Evolutionary conservation across 2,888 invertebrate species (phyloP), one percentile per base, ranked within the genome.

Genomic region (Baccha elongata): DNA sequence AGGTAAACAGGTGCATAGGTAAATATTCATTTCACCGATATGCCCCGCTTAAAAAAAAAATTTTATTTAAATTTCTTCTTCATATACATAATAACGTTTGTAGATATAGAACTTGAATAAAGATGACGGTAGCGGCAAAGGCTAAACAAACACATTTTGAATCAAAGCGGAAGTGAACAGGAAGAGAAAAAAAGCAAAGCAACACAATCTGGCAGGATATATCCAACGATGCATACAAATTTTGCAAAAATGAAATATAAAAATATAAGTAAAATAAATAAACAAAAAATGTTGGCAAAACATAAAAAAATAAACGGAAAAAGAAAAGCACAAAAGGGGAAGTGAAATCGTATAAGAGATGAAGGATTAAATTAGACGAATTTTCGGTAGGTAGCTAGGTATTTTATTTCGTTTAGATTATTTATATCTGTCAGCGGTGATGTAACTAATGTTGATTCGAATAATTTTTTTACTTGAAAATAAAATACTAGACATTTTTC

Each of bases 341-440:
- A 35, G 5, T 23, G n/a, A 21, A 60, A 35, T 11, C 21, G 19
- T 23, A n/a, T n/a, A 29, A 21, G 65, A 72, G 78, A 58, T 72
- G 72, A 78, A 78, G 58, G 78, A 78, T 72, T 78, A 72, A 78
- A 78, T 78, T 78, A 78, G 76, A 58, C 58, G 37, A 32, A 42
- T 69, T 48, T 37, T 35, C 48, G 44, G 44, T 37, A 15, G 40
- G 40, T n/a, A 46, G 13, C n/a, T n/a, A 11, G n/a, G 15, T 8
- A 48, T 37, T 46, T 46, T 46, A 46, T 60, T 55, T 35, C 10
- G 1, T 13, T 52, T 17, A 21, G 17, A 17, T 10, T 50, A 17
- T 15, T 8, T 8, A 15, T 15, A 6, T 29, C 2, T 42, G 42
- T 17, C 13, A n/a, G 13, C 37, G 13, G 13, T n/a, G 3, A 13